A percentile compares a stretch with the other conserved stretches of the same genome.
Conservation (phyloP, 2,113 vertebrate genomes). For the Oreocharis arfaki region DNA sequence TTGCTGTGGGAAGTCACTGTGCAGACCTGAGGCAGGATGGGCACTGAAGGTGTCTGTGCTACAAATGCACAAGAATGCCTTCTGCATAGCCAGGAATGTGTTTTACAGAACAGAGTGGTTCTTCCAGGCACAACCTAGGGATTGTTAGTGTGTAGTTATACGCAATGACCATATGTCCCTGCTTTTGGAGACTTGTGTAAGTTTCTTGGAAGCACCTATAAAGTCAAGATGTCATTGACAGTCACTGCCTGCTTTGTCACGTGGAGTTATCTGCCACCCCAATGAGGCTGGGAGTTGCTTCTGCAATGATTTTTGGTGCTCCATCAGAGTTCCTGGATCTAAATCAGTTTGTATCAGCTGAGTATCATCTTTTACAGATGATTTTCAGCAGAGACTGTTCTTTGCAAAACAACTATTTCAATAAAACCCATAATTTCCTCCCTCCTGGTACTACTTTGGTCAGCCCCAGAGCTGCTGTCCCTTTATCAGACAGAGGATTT, state of each 20-base stretch:
- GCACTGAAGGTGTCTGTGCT: accelerated
- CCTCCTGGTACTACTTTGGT: accelerated
- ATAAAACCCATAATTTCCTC: background rate
- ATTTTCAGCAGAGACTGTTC: background rate
- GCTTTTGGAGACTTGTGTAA: background rate
- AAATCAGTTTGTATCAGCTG: background rate
- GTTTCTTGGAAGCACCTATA: background rate
- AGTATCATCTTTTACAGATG: background rate
- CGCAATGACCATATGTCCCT: accelerated
- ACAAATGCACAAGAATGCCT: accelerated
- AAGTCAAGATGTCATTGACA: background rate
- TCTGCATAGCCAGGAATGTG: background rate
- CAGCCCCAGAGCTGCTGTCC: background rate
- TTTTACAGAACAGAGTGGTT: background rate
- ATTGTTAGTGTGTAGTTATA: accelerated
- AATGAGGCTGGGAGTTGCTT: background rate
- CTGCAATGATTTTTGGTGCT: background rate
- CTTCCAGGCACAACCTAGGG: background rate
- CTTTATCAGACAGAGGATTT: accelerated
- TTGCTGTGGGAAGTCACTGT: background rate
- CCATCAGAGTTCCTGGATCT: background rate
- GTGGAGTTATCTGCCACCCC: background rate
- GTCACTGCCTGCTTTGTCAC: background rate
- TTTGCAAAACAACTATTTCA: background rate
- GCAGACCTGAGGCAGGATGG: background rate